Conservation (phyloP, 53 echinoderm and acorn worm species). For the Patiria pectinifera region DNA sequence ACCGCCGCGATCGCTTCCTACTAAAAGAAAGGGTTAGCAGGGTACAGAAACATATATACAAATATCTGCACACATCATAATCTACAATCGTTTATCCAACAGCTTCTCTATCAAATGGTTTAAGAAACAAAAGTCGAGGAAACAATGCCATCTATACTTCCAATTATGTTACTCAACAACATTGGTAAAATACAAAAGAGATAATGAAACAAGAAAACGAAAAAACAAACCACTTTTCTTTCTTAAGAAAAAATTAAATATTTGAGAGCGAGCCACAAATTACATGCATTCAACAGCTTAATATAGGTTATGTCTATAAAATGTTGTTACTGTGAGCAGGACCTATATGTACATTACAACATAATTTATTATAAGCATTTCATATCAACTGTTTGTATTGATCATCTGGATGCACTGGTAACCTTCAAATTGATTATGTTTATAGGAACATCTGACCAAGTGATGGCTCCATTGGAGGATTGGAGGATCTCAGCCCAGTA, state of each 20-base stretch:
- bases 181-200: not conserved
- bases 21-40: constrained; percentile 50
- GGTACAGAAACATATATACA: constrained; percentile 25
- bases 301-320: too few species aligned
- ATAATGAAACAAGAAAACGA: not conserved
- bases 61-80: not conserved
- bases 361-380: too few species aligned
- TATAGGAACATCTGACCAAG: too few species aligned
- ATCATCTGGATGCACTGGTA: too few species aligned
- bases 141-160: not conserved
- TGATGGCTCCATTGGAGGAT: not conserved
- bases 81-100: not conserved
- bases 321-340: too few species aligned
- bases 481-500: not conserved
- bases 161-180: not conserved
- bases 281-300: too few species aligned
- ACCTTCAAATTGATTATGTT: too few species aligned
- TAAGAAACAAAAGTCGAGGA: too few species aligned
- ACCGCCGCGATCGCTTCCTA: constrained; percentile 63
- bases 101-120: not conserved
- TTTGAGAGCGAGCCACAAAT: not conserved
- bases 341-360: too few species aligned
- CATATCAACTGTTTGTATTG: too few species aligned
- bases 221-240: not conserved
- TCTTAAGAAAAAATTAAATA: not conserved